Base-by-base conservation (phyloP, 2,797 vertebrate genomes). In the Pipistrellus kuhlii region DNA sequence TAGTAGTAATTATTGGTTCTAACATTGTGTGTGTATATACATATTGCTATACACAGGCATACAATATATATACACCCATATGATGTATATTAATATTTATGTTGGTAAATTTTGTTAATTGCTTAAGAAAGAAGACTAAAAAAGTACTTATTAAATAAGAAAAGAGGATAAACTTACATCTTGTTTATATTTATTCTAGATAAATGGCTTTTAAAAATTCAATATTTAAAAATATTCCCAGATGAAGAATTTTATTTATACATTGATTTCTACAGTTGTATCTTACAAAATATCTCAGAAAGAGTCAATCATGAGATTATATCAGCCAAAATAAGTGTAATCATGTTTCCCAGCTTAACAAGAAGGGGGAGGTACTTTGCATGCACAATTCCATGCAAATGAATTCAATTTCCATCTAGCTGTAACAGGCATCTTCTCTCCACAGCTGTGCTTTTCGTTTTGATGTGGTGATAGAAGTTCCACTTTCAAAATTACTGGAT, bases 291-390 rank as follows among this genome's bases (percentile, higher is more conserved):
- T 96, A 94, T 59, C 83, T 23, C 71, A 83, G 85, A 91, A 96
- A 92, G 93, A 97, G 95, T 97, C 96, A 96, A 89, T 97, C 96
- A 97, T 92, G 96, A 95, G 97, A 95, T 97, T 96, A 94, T 93
- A 85, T 97, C 95, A 96, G 94, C 82, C 88, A 93, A 94, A 96
- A 96, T 95, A 94, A 91, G 66, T 90, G 55, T 92, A 97, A 97
- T 97, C 95, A 97, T 96, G 95, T 90, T 96, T 94, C 95, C 90
- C 64, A 95, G 93, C 82, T 93, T 90, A 92, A 94, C 73, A 93
- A 86, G 94, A 41, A 90, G 62, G 53, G 94, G 88, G 92, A 48
- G 95, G 85, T 68, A 64, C 75, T 95, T 27, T 92, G 95, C 93
- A 94, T 95, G 82, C 88, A 87, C 77, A 90, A 87, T 93, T 72